Conservation (phyloP, 2,888 invertebrate genomes). For the Mimachlamys varia region DNA sequence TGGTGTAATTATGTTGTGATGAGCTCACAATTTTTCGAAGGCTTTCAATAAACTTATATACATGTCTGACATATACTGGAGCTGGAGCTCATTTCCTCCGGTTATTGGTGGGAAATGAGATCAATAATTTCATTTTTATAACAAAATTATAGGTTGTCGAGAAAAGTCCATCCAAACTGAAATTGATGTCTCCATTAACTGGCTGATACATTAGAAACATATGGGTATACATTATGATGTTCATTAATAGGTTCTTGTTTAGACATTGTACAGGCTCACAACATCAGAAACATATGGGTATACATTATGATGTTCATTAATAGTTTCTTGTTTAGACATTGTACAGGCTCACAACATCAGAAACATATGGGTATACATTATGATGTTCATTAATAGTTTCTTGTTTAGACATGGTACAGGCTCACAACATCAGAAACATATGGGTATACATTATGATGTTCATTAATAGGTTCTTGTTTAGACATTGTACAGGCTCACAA, state of each 20-base stretch:
- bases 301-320: neutral
- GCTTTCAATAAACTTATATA: neutral
- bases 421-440: neutral
- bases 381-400: neutral
- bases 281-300: neutral
- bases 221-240: neutral
- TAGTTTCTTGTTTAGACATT: neutral
- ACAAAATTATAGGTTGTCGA: neutral
- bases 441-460: neutral
- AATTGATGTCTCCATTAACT: neutral
- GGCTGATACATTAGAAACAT: neutral
- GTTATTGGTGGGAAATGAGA: neutral
- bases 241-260: neutral
- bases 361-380: neutral
- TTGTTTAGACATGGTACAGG: neutral
- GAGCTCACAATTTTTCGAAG: neutral
- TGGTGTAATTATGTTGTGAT: neutral
- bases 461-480: neutral
- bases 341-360: neutral
- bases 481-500: too few relatives aligned
- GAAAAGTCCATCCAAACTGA: conserved; percentile 8
- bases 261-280: too few relatives aligned
- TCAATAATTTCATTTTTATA: conserved; percentile 28
- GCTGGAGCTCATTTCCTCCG: neutral
- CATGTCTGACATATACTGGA: neutral